Percentiles rank a stretch among this genome's conserved stretches.
Evolutionary conservation across 2,888 invertebrate species (phyloP).

Genomic region (Meiosimyza decipiens): DNA sequence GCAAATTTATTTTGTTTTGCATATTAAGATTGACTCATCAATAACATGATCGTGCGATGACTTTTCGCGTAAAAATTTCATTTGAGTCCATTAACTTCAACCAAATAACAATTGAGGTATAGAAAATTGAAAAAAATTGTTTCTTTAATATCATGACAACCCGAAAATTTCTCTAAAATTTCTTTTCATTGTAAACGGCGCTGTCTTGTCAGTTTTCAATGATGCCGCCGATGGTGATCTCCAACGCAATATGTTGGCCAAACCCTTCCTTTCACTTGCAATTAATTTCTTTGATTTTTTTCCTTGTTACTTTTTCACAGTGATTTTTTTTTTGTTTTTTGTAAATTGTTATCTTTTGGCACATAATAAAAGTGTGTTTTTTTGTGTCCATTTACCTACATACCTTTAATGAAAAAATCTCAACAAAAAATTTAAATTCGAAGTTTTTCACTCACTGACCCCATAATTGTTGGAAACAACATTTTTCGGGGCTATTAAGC

Average conservation of each 20-base stretch:
- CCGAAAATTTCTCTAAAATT: constrained; percentile 38
- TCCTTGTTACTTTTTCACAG: background rate
- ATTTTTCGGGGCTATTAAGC: background rate
- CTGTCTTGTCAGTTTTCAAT: constrained; percentile 26
- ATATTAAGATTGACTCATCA: too few species aligned
- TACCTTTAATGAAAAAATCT: background rate
- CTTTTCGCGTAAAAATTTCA: too few species aligned
- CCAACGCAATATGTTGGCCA: constrained; percentile 3
- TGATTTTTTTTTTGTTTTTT: constrained; percentile 1
- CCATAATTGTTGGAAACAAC: constrained; percentile 4
- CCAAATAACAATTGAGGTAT: too few species aligned
- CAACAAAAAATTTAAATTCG: constrained; percentile 17
- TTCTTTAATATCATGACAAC: too few species aligned
- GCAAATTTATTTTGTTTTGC: background rate
- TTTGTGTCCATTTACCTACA: background rate
- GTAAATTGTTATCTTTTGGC: background rate
- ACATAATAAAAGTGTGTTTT: constrained; percentile 11
- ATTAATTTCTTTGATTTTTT: constrained; percentile 13
- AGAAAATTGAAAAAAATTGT: too few species aligned
- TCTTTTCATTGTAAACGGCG: constrained; percentile 41
- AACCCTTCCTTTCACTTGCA: constrained; percentile 29
- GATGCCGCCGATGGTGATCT: too few species aligned
- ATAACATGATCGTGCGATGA: too few species aligned
- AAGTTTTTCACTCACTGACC: constrained; percentile 28
- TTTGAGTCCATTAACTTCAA: too few species aligned